Evolutionary conservation across 2,888 invertebrate species (phyloP), one percentile per base, ranked within the genome.

Genomic region (Bellardia pandia): DNA sequence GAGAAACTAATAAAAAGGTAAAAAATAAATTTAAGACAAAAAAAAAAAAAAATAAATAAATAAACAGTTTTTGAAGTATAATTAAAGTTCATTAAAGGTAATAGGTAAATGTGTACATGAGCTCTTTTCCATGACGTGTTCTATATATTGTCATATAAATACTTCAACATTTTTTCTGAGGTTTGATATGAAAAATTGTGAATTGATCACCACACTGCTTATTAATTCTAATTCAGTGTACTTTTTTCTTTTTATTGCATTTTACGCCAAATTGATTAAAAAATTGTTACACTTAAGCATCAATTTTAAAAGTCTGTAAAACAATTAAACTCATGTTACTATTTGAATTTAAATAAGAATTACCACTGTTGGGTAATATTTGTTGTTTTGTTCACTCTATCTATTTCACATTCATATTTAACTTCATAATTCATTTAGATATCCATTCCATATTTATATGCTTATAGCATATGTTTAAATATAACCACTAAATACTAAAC

Each of bases 1-100:
- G 69, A 77, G 48, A 85, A 87, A 81, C 64, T 78, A 81, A 85
- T 84, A 87, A 86, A 79, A 84, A 85, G 60, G 68, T 75, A 69
- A 79, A 71, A 77, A 60, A 64, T 71, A 45, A 78, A 62, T 64
- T 68, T 60, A 83, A 74, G 62, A 76, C 72, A 71, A 72, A 37
- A 58, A n/a, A 60, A 75, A n/a, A 9, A 45, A 45, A 13, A 3
- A 8, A 13, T 11, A 45, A 45, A 13, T 3, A 13, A 1, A 13
- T 2, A 13, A 45, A 13, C 11, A 13, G 0, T 11, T 45, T 45
- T 45, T 37, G 33, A 37, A 6, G 37, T 37, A 37, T 37, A 6
- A 37, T 37, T 4, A 1, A 37, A 37, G 6, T 37, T 37, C 23
- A 23, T 23, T 23, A 23, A 23, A 37, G 37, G 37, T 37, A 5